Evolutionary conservation across 2,797 vertebrate species (phyloP).

Genomic region (Bufotes viridis): DNA sequence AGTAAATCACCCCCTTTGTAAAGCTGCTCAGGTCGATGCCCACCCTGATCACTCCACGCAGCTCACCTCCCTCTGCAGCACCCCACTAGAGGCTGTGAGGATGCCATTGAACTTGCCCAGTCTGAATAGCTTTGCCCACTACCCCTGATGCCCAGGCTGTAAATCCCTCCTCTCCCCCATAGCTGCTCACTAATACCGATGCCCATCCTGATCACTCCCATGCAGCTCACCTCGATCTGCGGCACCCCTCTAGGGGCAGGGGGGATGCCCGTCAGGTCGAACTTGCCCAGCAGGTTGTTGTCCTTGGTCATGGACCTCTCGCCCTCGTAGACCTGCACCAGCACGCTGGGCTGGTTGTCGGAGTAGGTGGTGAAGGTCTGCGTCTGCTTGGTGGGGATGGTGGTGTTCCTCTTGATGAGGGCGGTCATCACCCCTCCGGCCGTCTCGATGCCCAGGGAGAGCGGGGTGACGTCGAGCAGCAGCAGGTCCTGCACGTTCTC

Average conservation of each 20-base stretch:
- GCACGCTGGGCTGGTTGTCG: conserved; percentile 88
- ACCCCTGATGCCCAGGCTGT: no score
- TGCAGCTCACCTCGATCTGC: conserved; percentile 81
- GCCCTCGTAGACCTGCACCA: conserved; percentile 91
- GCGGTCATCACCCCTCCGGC: conserved; percentile 91
- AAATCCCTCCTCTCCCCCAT: no score
- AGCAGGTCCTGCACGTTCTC: conserved; percentile 91
- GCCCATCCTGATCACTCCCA: no score
- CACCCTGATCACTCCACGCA: no score
- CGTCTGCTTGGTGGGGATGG: conserved; percentile 91
- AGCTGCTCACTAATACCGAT: no score
- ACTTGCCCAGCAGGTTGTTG: conserved; percentile 92
- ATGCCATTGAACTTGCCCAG: no score
- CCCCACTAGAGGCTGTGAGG: no score
- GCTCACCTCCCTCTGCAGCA: no score
- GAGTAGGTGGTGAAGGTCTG: conserved; percentile 94
- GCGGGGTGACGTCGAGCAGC: conserved; percentile 86
- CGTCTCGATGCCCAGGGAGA: conserved; percentile 90
- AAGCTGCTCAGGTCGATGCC: no score
- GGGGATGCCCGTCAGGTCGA: conserved; percentile 86
- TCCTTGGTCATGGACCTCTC: conserved; percentile 94
- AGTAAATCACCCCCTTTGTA: no score
- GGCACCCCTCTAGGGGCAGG: conserved; percentile 87
- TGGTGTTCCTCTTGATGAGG: conserved; percentile 92
- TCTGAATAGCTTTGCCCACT: no score